These are phyloP conservation scores for Tachuris rubrigastra DNA, from an alignment of 2,113 vertebrate species.

Conservation along the genomic window DNA sequence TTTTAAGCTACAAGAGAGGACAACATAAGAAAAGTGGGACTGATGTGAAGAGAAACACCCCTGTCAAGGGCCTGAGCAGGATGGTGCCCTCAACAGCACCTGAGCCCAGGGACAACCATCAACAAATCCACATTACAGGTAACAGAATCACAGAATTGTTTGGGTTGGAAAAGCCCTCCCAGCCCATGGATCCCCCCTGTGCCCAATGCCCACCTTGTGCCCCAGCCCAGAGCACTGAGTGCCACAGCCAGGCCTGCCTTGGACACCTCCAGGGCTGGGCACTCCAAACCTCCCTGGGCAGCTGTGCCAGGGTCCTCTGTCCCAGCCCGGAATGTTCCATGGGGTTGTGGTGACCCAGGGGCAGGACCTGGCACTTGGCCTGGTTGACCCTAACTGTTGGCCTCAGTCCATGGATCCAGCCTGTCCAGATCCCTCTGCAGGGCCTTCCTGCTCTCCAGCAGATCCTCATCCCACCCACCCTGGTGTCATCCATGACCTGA, in stretches of 20 bases:
- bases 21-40: neutral
- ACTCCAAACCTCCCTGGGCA: neutral
- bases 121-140: fast-evolving
- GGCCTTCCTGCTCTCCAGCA: neutral
- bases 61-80: neutral
- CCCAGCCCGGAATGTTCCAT: neutral
- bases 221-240: neutral
- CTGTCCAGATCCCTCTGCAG: neutral
- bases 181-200: fast-evolving
- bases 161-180: neutral
- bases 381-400: too few relatives aligned
- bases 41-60: neutral
- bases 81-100: neutral
- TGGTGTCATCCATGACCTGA: neutral
- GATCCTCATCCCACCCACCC: neutral
- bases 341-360: neutral
- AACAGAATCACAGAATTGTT: neutral
- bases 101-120: neutral
- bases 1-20: neutral
- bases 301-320: neutral
- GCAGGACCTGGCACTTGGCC: neutral
- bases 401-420: too few relatives aligned
- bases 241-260: neutral
- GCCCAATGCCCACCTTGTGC: neutral
- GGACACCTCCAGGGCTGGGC: neutral